These are phyloP conservation scores for Tyria jacobaeae DNA, from an alignment of 2,888 invertebrate species.

Conservation along the genomic window DNA sequence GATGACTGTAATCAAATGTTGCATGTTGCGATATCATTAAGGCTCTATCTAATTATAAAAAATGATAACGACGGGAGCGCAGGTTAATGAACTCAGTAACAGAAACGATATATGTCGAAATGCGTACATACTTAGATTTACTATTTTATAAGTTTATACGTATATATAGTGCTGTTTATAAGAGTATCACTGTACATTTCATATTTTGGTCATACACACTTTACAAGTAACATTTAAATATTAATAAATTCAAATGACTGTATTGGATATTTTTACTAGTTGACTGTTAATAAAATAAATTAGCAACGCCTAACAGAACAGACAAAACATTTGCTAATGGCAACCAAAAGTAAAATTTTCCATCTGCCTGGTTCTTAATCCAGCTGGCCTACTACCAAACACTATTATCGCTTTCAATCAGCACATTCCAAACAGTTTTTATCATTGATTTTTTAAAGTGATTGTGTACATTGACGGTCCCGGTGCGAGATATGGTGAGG, in stretches of 20 bases:
- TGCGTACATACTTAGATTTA: background rate
- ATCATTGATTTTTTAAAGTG: constrained; percentile 52
- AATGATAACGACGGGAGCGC: constrained; percentile 1
- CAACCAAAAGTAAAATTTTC: constrained; percentile 22
- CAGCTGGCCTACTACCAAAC: constrained; percentile 30
- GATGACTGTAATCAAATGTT: background rate
- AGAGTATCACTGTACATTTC: no score
- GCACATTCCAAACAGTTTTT: constrained; percentile 41
- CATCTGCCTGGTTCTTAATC: constrained; percentile 22
- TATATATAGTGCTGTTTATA: no score
- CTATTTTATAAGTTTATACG: no score
- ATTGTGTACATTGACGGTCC: constrained; percentile 64
- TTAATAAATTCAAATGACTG: no score
- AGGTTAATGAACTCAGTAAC: background rate
- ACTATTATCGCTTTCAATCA: constrained; percentile 47
- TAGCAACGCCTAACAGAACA: background rate
- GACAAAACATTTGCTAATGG: background rate
- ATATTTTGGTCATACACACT: no score
- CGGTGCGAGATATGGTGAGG: constrained; percentile 57
- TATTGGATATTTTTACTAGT: no score
- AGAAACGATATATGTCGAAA: constrained; percentile 5
- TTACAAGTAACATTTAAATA: no score
- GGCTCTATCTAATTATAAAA: constrained; percentile 4
- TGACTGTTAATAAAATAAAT: no score
- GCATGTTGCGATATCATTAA: constrained; percentile 11